A percentile compares a stretch with the other conserved stretches of the same genome.
Evolutionary conservation across 37 sponge, comb jelly and placozoan genomes (phyloP).

Genomic region (Theonella swinhoei): DNA sequence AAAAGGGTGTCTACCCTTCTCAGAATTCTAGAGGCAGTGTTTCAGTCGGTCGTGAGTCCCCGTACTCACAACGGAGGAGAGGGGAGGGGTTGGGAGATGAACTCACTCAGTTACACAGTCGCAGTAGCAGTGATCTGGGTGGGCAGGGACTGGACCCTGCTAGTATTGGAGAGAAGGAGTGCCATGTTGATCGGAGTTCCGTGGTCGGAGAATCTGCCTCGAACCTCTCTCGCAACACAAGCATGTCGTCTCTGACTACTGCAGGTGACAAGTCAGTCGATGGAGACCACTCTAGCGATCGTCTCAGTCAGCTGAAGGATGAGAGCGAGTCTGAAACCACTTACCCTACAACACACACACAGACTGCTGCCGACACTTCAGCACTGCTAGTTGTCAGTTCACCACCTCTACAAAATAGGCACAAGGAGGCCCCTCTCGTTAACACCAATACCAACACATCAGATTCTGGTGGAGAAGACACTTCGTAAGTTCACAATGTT

Average conservation of each 20-base stretch:
- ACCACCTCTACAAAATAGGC: background rate
- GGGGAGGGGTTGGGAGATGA: background rate
- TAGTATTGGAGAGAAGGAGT: conserved; percentile 12
- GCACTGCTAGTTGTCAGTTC: background rate
- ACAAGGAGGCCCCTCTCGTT: background rate
- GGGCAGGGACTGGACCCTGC: background rate
- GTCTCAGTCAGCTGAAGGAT: background rate
- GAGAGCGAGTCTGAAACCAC: background rate
- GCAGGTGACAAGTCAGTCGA: conserved; percentile 18
- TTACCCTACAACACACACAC: background rate
- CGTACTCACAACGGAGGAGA: background rate
- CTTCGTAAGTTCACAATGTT: background rate
- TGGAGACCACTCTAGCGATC: background rate
- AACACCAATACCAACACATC: too few relatives aligned
- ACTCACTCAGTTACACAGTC: background rate
- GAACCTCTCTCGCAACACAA: conserved; percentile 33
- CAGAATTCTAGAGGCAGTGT: background rate
- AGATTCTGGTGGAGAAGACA: too few relatives aligned
- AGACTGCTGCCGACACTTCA: background rate
- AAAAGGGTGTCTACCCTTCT: background rate
- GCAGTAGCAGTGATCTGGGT: conserved; percentile 14
- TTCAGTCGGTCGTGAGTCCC: background rate
- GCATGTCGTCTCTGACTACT: conserved; percentile 18
- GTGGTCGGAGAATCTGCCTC: background rate
- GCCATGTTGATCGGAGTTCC: conserved; percentile 29